These are phyloP conservation scores for Congeria kusceri DNA, from an alignment of 2,888 invertebrate species.

Conservation along the genomic window DNA sequence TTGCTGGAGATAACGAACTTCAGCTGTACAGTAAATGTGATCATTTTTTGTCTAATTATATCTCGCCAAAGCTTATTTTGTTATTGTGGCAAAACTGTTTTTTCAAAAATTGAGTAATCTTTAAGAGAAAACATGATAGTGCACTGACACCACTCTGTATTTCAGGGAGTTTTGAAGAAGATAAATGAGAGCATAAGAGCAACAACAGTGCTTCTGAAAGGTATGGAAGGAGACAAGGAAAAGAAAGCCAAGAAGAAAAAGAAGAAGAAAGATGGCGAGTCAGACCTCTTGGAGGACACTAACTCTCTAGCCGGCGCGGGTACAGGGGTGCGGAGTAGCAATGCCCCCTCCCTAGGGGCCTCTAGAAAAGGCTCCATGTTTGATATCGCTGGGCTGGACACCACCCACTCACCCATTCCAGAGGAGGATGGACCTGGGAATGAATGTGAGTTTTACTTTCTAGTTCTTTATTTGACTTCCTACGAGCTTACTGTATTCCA, in stretches of 20 bases:
- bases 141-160: constrained; percentile 1
- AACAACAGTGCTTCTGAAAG: constrained; percentile 79
- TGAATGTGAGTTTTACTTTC: constrained; percentile 61
- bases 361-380: constrained; percentile 73
- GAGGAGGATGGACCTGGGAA: constrained; percentile 58
- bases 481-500: too few relatives aligned
- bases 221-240: constrained; percentile 79
- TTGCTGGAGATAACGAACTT: too few relatives aligned
- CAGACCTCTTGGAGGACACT: constrained; percentile 49
- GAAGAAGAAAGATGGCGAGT: constrained; percentile 36
- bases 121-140: too few relatives aligned
- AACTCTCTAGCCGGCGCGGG: constrained; percentile 59
- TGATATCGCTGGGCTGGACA: constrained; percentile 68
- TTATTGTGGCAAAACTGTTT: too few relatives aligned
- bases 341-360: constrained; percentile 65
- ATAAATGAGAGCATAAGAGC: constrained; percentile 78
- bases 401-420: constrained; percentile 68
- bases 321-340: constrained; percentile 67
- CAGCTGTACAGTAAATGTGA: too few relatives aligned
- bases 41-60: too few relatives aligned
- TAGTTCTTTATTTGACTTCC: not conserved
- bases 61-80: too few relatives aligned
- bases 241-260: constrained; percentile 59
- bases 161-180: constrained; percentile 78
- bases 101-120: too few relatives aligned